Conservation (phyloP, 2,888 invertebrate species). For the Tetramorium bicarinatum region DNA sequence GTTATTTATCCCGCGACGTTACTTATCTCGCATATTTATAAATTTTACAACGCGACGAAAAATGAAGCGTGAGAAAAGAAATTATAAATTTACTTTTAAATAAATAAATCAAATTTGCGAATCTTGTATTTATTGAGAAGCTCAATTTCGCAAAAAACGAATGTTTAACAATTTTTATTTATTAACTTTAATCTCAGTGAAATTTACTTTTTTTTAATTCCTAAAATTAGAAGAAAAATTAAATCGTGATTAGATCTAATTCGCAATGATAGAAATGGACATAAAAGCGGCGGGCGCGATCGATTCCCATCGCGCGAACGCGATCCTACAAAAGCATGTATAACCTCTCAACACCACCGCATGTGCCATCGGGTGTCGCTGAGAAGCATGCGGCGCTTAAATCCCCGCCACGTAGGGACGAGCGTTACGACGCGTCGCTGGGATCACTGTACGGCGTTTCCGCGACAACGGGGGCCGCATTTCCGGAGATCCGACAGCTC, state of each 20-base stretch:
- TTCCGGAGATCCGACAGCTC: background rate
- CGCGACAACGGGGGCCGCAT: background rate
- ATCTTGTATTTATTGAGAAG: background rate
- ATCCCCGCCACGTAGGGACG: background rate
- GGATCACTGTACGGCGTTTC: background rate
- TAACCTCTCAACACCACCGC: slow-evolving; percentile 13
- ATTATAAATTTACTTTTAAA: background rate
- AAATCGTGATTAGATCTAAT: too few species aligned
- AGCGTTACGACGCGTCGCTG: background rate
- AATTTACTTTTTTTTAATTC: too few species aligned
- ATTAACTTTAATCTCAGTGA: too few species aligned
- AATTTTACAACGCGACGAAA: background rate
- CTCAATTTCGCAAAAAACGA: background rate
- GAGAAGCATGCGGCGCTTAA: background rate
- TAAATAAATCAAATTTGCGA: background rate
- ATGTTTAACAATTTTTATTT: too few species aligned
- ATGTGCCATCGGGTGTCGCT: background rate
- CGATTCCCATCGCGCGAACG: too few species aligned
- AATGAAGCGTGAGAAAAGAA: too few species aligned
- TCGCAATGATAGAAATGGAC: too few species aligned
- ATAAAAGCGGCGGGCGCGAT: background rate
- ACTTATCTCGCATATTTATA: background rate
- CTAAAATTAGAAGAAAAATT: too few species aligned
- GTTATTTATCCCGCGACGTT: background rate
- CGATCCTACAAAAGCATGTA: background rate